Base-by-base conservation (phyloP, 2,888 invertebrate genomes). In the Calliscelio sp. region DNA sequence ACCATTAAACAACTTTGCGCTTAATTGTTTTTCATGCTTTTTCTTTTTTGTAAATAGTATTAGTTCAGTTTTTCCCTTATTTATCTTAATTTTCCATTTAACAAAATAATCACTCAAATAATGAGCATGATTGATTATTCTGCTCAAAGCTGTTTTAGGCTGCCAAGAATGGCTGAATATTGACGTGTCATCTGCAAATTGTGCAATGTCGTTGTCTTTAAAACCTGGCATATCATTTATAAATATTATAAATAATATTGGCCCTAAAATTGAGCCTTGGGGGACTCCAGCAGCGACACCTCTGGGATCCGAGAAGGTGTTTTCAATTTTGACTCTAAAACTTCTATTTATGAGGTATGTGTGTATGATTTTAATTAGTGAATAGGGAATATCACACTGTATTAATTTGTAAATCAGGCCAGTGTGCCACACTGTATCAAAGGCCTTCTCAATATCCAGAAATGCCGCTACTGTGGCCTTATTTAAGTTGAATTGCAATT, bases 201-300 rank as follows among this genome's bases (percentile, higher is more conserved):
- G 59, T 5, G 38, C 59, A n/a, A 61, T 18, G 20, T 38, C 16
- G 6, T 11, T 61, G 8, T n/a, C 41, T 18, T 22, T n/a, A 24
- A n/a, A 41, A 11, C 41, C 59, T 2, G 59, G 59, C 35, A 61
- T 61, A 38, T 61, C 59, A 22, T 61, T 61, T 20, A 61, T 61
- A 18, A 22, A 61, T 8, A 61, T 41, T 2, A 41, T 20, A 8
- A 61, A 61, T 11, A 61, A 22, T 1, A 22, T 38, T n/a, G 59
- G 22, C 0, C 59, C 59, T 4, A 61, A 14, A 4, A 51, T 51
- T 2, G 24, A 51, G 14, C 51, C 51, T 11, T 51, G 16, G 3
- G 46, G 46, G 4, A 46, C 46, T 16, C 46, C 46, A 1, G 46
- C 46, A 11, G 38, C 6, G 3, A 38, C 38, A 11, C 3, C 5